These are phyloP conservation scores for Crypturellus undulatus DNA, from an alignment of 2,113 vertebrate species.

Conservation along the genomic window DNA sequence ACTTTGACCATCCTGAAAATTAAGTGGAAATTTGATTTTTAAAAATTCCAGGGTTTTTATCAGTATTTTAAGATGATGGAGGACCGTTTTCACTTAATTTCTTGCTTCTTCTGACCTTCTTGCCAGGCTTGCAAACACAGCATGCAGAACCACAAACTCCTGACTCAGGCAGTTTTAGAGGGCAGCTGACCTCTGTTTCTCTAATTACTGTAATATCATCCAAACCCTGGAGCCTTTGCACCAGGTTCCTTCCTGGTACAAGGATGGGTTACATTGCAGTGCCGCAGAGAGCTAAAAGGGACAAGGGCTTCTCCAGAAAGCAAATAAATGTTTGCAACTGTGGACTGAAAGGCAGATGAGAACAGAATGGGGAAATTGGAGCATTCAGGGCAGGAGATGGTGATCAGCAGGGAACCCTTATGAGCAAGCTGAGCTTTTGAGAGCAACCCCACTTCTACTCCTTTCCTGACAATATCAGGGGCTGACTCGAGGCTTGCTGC, in stretches of 20 bases:
- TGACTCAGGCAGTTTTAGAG: neutral
- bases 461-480: neutral
- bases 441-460: neutral
- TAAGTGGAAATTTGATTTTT: neutral
- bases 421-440: neutral
- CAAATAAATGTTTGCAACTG: neutral
- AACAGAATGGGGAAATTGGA: neutral
- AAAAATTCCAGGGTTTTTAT: neutral
- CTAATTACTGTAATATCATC: slow-evolving; percentile 48
- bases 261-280: slow-evolving; percentile 4
- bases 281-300: neutral
- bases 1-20: neutral
- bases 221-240: neutral
- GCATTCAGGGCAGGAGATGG: neutral
- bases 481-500: neutral
- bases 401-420: neutral
- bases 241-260: neutral
- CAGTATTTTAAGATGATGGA: neutral
- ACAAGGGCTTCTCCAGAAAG: neutral
- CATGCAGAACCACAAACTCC: accelerated
- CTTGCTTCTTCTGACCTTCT: neutral
- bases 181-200: neutral
- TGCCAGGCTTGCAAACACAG: neutral
- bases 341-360: neutral
- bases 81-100: neutral